phyloP scores from a whole-genome alignment of 2,797 vertebrate species.

The Rhinatrema bivittatum region DNA sequence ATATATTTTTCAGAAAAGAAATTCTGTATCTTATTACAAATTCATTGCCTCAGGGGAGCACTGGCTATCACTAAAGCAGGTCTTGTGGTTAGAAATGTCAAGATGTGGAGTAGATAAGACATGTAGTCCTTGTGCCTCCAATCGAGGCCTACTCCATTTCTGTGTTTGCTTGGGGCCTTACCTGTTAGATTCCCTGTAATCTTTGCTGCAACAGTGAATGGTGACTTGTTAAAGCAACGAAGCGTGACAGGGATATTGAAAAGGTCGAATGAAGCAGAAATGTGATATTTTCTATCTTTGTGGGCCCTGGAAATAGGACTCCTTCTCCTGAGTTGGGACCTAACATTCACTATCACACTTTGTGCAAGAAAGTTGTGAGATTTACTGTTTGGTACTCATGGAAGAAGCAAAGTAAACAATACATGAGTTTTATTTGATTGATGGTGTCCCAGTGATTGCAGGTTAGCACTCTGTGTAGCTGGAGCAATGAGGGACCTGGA shows the following conservation, averaged over 20 bases:
- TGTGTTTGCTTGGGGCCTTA: conserved; percentile 57
- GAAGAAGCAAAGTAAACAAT: conserved; percentile 37
- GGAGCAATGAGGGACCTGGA: too few relatives aligned
- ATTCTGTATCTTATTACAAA: conserved; percentile 84
- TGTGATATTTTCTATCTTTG: conserved; percentile 70
- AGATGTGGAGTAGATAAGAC: conserved; percentile 59
- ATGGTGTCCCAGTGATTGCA: too few relatives aligned
- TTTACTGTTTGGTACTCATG: conserved; percentile 32
- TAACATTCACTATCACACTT: conserved; percentile 26
- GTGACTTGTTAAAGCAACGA: conserved; percentile 59
- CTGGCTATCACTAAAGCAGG: conserved; percentile 50
- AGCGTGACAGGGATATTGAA: conserved; percentile 52
- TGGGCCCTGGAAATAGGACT: conserved; percentile 60
- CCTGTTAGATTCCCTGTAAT: conserved; percentile 62
- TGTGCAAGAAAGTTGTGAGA: conserved; percentile 16
- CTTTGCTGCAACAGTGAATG: conserved; percentile 54
- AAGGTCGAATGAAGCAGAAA: conserved; percentile 69
- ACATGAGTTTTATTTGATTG: conserved; percentile 48
- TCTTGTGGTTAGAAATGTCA: conserved; percentile 47
- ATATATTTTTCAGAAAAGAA: conserved; percentile 86
- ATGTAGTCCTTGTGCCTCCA: conserved; percentile 39
- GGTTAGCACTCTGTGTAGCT: too few relatives aligned
- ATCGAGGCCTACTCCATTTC: conserved; percentile 17
- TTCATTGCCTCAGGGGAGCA: conserved; percentile 63
- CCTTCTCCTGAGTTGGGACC: conserved; percentile 30